phyloP scores from a whole-genome alignment of 2,113 vertebrate species.

The Neodontobutis hainanensis region DNA sequence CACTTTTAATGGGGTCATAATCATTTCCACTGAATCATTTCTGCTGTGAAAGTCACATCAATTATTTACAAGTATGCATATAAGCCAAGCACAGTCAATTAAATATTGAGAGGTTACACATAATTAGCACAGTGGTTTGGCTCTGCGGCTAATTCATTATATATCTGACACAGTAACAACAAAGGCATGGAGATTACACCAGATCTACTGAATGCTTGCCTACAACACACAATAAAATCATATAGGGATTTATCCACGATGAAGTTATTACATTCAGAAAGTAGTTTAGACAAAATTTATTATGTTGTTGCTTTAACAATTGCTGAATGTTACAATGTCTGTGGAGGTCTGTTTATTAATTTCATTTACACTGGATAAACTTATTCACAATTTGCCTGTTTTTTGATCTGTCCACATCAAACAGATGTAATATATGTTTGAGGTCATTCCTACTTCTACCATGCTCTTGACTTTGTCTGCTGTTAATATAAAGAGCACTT shows the following conservation, averaged over 20 bases:
- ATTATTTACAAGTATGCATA: constrained; percentile 33
- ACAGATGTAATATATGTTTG: no score
- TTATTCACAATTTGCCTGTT: no score
- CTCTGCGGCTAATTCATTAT: constrained; percentile 15
- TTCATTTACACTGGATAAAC: no score
- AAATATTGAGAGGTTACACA: constrained; percentile 35
- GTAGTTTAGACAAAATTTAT: not conserved
- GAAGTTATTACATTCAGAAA: not conserved
- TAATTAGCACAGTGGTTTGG: constrained; percentile 19
- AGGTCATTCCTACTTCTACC: no score
- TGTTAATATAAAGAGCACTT: no score
- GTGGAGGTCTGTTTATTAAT: not conserved
- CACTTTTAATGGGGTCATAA: constrained; percentile 24
- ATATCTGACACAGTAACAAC: constrained; percentile 19
- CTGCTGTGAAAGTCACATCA: constrained; percentile 9
- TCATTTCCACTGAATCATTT: constrained; percentile 3
- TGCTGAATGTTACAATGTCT: not conserved
- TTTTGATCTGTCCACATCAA: no score
- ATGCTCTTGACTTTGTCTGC: no score
- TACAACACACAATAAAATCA: not conserved
- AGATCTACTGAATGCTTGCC: not conserved
- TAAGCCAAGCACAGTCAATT: constrained; percentile 17
- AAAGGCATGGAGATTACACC: constrained; percentile 22
- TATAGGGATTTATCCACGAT: not conserved
- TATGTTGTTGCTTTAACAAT: not conserved